These are phyloP conservation scores for Labroides dimidiatus DNA, from an alignment of 2,797 vertebrate species.

Conservation along the genomic window DNA sequence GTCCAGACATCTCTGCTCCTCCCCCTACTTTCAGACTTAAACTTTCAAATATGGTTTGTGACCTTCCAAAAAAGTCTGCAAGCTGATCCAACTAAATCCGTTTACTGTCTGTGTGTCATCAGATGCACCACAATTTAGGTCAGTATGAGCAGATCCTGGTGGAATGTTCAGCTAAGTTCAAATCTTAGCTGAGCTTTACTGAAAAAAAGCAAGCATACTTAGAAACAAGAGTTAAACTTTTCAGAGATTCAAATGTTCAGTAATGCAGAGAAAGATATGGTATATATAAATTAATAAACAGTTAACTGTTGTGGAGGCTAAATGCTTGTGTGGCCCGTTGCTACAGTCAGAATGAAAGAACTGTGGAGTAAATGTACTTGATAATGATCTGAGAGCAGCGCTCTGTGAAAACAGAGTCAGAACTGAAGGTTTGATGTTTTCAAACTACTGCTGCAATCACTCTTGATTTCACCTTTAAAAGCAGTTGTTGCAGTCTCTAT, in stretches of 20 bases:
- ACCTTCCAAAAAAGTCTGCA: neutral
- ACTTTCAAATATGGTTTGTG: neutral
- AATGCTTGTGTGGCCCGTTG: neutral
- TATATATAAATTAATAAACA: slow-evolving; percentile 16
- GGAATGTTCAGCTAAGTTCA: neutral
- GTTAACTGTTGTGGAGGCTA: neutral
- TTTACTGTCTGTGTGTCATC: neutral
- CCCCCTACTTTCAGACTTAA: neutral
- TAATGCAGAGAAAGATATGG: slow-evolving; percentile 5
- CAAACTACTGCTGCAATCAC: neutral
- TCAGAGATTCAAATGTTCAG: slow-evolving; percentile 15
- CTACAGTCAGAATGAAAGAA: neutral
- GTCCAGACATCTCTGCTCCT: neutral
- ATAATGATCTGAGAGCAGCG: neutral
- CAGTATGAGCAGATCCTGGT: neutral
- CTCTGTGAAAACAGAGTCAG: neutral
- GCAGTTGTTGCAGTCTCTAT: too few species aligned
- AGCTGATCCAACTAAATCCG: too few species aligned
- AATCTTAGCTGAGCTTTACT: slow-evolving; percentile 10
- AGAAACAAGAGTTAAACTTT: too few species aligned
- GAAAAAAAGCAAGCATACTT: slow-evolving; percentile 3
- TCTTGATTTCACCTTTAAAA: neutral
- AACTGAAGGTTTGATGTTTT: neutral
- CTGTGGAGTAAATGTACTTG: neutral
- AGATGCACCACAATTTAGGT: neutral